Evolutionary conservation across 2,797 vertebrate species (phyloP).

Genomic region (Coccyzus lansbergi): DNA sequence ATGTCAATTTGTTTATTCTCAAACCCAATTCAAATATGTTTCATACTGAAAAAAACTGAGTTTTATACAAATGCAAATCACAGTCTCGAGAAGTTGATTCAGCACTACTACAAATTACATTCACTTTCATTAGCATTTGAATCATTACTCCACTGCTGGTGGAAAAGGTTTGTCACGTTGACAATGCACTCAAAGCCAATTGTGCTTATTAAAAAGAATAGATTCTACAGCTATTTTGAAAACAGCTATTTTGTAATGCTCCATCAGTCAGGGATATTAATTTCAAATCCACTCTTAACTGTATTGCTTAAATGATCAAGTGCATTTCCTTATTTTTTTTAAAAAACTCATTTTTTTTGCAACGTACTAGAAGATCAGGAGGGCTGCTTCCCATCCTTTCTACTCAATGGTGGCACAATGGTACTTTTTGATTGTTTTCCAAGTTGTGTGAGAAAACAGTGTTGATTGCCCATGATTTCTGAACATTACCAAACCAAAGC

Average conservation of each 20-base stretch:
- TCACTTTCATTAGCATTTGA: slow-evolving; percentile 35
- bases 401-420: background rate
- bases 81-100: slow-evolving; percentile 37
- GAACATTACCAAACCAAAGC: background rate
- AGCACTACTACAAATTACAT: background rate
- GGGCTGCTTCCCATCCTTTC: background rate
- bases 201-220: slow-evolving; percentile 5
- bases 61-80: slow-evolving; percentile 42
- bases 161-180: background rate
- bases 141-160: slow-evolving; percentile 9
- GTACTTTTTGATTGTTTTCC: background rate
- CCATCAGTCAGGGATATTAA: background rate
- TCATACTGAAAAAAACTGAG: slow-evolving; percentile 3
- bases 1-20: slow-evolving; percentile 30
- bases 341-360: background rate
- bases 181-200: slow-evolving; percentile 23
- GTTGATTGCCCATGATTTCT: background rate
- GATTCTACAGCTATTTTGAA: background rate
- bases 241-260: background rate
- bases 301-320: background rate
- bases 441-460: fast-evolving
- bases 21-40: background rate
- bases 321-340: background rate
- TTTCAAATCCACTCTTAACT: slow-evolving; percentile 32
- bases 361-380: background rate